Base-by-base conservation (phyloP, 1,140 invertebrate species). In the Bombus waltoni region DNA sequence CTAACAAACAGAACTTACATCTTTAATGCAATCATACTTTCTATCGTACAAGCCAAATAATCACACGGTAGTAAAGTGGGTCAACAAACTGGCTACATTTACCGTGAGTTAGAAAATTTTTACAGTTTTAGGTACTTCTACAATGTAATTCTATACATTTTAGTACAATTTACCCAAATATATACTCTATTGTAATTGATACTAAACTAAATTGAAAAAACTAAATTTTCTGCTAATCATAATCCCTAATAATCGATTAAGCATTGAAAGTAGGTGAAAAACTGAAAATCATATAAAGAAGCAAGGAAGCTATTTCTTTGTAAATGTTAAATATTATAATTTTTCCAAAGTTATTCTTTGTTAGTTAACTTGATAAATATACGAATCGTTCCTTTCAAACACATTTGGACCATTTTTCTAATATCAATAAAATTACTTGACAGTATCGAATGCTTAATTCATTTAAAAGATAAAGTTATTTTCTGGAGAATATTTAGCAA, bases 1-100 rank as follows among this genome's bases (percentile, higher is more conserved):
- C 10, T n/a, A 74, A 53, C 18, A 47, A 44, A n/a, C 42, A 44
- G 22, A 38, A 42, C 47, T 53, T 76, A 28, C 25, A 59, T 35
- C 32, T 59, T 38, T 59, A 76, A 53, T 40, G 47, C 74, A 40
- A 76, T 76, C 74, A 59, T 59, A 76, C 74, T 76, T 76, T 76
- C 74, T 76, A 76, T 76, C 74, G 74, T 0, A 38, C 22, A 15
- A 25, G 47, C 53, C 25, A 59, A 76, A 76, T 53, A 76, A 76
- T 38, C 53, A 76, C 40, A 42, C 28, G 5, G 25, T 59, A 38
- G 18, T 47, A 57, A 76, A 57, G 47, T 76, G 53, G 74, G 74
- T 76, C 74, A n/a, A 76, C 74, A 76, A 59, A 57, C 53, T 59
- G 22, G 6, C 53, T 13, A 42, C 25, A 18, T 18, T 18, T 44